phyloP scores from a whole-genome alignment of 2,797 vertebrate species.

The Centroberyx gerrardi region DNA sequence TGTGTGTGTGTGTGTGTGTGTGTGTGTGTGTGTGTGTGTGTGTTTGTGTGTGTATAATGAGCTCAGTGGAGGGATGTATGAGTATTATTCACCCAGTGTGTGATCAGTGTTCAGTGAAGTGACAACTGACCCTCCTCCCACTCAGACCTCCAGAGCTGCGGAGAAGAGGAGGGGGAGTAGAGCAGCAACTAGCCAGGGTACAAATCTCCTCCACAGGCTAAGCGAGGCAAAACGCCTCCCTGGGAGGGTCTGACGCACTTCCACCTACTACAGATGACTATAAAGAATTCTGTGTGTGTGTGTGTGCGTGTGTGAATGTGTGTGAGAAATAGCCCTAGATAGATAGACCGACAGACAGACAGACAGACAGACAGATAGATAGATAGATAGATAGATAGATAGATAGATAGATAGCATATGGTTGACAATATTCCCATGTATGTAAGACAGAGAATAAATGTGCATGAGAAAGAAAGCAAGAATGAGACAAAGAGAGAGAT shows the following conservation, averaged over 20 bases:
- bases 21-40: constrained; percentile 6
- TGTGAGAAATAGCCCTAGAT: not conserved
- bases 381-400: too few species aligned
- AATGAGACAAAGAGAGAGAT: not conserved
- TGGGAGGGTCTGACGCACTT: constrained; percentile 42
- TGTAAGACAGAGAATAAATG: too few species aligned
- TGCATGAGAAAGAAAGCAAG: too few species aligned
- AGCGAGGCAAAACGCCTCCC: constrained; percentile 46
- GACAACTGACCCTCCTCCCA: constrained; percentile 56
- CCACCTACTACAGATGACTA: constrained; percentile 40
- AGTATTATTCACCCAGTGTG: constrained; percentile 54
- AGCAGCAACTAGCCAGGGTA: constrained; percentile 28
- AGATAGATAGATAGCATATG: too few species aligned
- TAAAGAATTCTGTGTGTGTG: not conserved
- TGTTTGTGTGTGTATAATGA: constrained; percentile 12
- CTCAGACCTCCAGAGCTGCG: constrained; percentile 50
- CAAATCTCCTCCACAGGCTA: constrained; percentile 56
- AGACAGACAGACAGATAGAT: not conserved
- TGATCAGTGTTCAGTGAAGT: constrained; percentile 53
- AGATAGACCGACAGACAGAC: not conserved
- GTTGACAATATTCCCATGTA: too few species aligned
- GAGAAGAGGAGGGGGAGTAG: constrained; percentile 36
- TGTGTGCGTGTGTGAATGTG: not conserved
- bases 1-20: constrained; percentile 9
- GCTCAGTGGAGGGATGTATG: constrained; percentile 32